Evolutionary conservation across 2,888 invertebrate genomes (phyloP).

Genomic region (Cerastis leucographa): DNA sequence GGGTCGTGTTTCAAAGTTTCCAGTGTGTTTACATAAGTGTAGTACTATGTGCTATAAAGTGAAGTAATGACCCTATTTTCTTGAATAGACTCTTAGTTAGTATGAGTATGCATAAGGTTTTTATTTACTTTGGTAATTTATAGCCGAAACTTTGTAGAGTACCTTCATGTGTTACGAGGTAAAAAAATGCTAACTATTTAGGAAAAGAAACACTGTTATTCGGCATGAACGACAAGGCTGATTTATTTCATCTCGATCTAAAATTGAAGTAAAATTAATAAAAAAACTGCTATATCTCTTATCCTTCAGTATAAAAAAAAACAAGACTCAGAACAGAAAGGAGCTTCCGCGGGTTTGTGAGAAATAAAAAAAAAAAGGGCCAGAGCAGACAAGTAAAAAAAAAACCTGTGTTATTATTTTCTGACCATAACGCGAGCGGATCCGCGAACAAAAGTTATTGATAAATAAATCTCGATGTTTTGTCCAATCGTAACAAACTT

Average conservation of each 20-base stretch:
- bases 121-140: constrained; percentile 31
- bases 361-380: too few species aligned
- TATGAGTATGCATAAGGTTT: constrained; percentile 35
- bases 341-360: too few species aligned
- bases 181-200: neutral
- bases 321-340: too few species aligned
- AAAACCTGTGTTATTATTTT: neutral
- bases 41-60: constrained; percentile 17
- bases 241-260: neutral
- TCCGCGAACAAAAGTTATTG: neutral
- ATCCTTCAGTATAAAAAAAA: too few species aligned
- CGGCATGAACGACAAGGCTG: neutral
- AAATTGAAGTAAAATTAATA: too few species aligned
- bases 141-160: neutral
- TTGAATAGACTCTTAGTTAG: constrained; percentile 52
- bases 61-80: constrained; percentile 49
- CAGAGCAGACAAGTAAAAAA: neutral
- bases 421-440: neutral
- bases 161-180: neutral
- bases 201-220: neutral
- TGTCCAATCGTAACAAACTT: neutral
- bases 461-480: constrained; percentile 1
- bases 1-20: constrained; percentile 44
- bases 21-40: constrained; percentile 38
- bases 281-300: too few species aligned